A percentile compares a stretch with the other conserved stretches of the same genome.
These are phyloP conservation scores for Kradibia gibbosae DNA, from an alignment of 1,140 invertebrate species.

Conservation along the genomic window DNA sequence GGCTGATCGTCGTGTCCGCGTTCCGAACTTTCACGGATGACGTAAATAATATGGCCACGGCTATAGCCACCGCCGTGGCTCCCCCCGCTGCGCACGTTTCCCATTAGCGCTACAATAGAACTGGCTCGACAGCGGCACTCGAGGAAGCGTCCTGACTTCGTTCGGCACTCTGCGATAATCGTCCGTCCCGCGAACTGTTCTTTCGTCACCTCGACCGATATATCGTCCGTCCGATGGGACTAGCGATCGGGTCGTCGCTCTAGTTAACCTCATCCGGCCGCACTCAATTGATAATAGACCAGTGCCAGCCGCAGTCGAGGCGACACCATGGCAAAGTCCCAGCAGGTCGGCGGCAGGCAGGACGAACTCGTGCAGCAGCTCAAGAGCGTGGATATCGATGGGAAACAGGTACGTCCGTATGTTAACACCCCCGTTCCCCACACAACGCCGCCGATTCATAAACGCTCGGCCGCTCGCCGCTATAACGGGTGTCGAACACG, in stretches of 20 bases:
- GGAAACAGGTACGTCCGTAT: conserved; percentile 77
- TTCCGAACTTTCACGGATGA: too few relatives aligned
- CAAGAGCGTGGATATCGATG: conserved; percentile 84
- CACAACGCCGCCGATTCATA: not conserved
- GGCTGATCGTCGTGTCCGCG: too few relatives aligned
- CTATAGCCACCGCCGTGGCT: too few relatives aligned
- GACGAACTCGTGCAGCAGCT: conserved; percentile 86
- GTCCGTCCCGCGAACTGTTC: too few relatives aligned
- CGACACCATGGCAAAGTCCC: conserved; percentile 70
- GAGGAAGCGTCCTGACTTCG: too few relatives aligned
- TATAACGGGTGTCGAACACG: not conserved
- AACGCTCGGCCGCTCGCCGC: not conserved
- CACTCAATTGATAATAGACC: not conserved
- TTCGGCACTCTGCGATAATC: too few relatives aligned
- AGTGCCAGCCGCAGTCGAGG: not conserved
- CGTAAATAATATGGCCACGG: too few relatives aligned
- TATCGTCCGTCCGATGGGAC: not conserved
- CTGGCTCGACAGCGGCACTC: too few relatives aligned
- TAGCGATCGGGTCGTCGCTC: not conserved
- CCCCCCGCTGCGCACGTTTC: too few relatives aligned
- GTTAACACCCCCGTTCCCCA: too few relatives aligned
- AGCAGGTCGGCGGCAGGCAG: conserved; percentile 84
- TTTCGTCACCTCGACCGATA: too few relatives aligned
- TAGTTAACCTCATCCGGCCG: not conserved
- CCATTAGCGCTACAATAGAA: too few relatives aligned